Base-by-base conservation (phyloP, 2,888 invertebrate species). In the Acanthosepion lycidas region DNA sequence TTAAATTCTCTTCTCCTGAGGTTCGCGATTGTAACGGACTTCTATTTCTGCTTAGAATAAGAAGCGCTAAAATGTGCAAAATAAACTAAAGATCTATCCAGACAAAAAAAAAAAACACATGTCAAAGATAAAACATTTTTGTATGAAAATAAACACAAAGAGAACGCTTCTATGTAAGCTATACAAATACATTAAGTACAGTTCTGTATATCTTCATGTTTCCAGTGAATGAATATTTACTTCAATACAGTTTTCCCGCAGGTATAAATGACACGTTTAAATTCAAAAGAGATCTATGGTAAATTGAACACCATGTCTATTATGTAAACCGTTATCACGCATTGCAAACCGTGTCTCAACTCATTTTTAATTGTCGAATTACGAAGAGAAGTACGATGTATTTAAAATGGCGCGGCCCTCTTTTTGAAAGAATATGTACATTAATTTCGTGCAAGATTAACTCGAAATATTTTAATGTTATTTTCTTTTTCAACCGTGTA, bases 261-360 rank as follows among this genome's bases (percentile, higher is more conserved):
- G n/a, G n/a, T n/a, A 78, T 78, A n/a, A 78, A n/a, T 78, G 78
- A 78, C 78, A 78, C 78, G n/a, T 78, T n/a, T 33, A 78, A n/a
- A 78, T n/a, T 78, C 78, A n/a, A n/a, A 33, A n/a, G 78, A 28
- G 15, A 78, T 78, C n/a, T 15, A 78, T 78, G 12, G 78, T 78
- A n/a, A 8, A 78, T 78, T 78, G 4, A 12, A 78, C 18, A 18
- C 6, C 15, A n/a, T n/a, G 1, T n/a, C 0, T 33, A 12, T 78
- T 5, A n/a, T 78, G 0, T 5, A 5, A 78, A 33, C n/a, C n/a
- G 33, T 78, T 78, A 15, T 78, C 78, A n/a, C n/a, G n/a, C n/a
- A 15, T 78, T 4, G 12, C n/a, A 78, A 33, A 15, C 18, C n/a
- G n/a, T 15, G 9, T 78, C n/a, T 18, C 1, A n/a, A n/a, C 78